Percentiles rank a stretch among this genome's conserved stretches.
These are phyloP conservation scores for Nycticryphes semicollaris DNA, from an alignment of 2,113 vertebrate species.

Conservation along the genomic window DNA sequence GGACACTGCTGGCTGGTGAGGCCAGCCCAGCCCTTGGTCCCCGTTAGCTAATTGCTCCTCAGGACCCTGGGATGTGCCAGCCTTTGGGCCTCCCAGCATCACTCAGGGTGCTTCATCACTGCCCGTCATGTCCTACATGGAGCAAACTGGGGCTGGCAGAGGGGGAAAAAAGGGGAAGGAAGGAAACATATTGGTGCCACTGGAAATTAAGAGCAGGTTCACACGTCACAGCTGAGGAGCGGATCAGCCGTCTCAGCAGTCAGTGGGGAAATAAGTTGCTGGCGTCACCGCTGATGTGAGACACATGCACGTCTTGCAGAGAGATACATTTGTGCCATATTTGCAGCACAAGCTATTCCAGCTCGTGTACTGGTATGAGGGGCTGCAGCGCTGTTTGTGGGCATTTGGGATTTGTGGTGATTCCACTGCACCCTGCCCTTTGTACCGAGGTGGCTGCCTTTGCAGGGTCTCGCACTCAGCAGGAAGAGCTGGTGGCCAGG, in stretches of 20 bases:
- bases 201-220: slow-evolving; percentile 4
- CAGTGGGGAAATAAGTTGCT: slow-evolving; percentile 59
- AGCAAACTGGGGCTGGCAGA: neutral
- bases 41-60: neutral
- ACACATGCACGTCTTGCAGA: neutral
- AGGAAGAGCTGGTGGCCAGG: neutral
- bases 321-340: neutral
- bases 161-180: neutral
- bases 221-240: neutral
- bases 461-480: accelerated
- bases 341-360: neutral
- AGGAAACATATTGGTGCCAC: neutral
- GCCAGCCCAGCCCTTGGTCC: neutral
- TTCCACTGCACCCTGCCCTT: neutral
- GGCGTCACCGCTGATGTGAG: slow-evolving; percentile 41
- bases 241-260: slow-evolving; percentile 11
- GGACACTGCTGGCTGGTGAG: neutral
- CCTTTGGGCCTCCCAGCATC: neutral
- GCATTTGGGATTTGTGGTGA: neutral
- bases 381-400: neutral
- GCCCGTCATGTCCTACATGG: neutral
- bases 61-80: neutral
- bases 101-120: neutral
- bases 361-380: accelerated
- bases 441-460: accelerated